Evolutionary conservation across 2,888 invertebrate species (phyloP).

Genomic region (Apamea epomidion): DNA sequence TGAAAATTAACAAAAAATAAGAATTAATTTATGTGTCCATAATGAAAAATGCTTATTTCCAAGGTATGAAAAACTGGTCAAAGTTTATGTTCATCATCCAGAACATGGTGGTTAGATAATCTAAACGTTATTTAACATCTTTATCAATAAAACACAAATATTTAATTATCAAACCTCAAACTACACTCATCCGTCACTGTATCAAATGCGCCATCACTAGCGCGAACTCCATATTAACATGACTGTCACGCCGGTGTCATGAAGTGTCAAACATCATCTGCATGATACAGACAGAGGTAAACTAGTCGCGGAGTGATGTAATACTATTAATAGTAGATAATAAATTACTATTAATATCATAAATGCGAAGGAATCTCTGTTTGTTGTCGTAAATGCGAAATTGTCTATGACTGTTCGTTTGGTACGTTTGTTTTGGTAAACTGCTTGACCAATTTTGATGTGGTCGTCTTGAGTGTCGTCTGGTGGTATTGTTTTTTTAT

Average conservation of each 20-base stretch:
- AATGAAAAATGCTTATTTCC: too few species aligned
- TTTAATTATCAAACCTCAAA: neutral
- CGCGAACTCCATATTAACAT: neutral
- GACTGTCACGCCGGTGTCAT: constrained; percentile 34
- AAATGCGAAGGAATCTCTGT: neutral
- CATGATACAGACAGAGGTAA: constrained; percentile 30
- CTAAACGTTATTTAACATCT: neutral
- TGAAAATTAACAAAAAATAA: too few species aligned
- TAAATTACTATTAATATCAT: neutral
- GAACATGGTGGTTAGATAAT: too few species aligned
- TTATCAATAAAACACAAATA: neutral
- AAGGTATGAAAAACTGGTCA: too few species aligned
- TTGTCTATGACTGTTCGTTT: neutral
- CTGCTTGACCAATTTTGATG: neutral
- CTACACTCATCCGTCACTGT: neutral
- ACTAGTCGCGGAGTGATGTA: constrained; percentile 31
- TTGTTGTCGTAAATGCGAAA: neutral
- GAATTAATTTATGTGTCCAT: too few species aligned
- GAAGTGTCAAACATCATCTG: constrained; percentile 28
- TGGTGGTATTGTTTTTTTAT: too few species aligned
- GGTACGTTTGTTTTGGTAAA: neutral
- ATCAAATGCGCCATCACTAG: constrained; percentile 26
- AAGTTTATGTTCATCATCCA: too few species aligned
- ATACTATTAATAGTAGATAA: constrained; percentile 21
- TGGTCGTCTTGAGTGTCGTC: neutral